Conservation (phyloP, 2,113 vertebrate species). For the Pan troglodytes region NHGRI_mPanTro3-v2.1_pri NC_072412.2:29206501-29207000, state of each 20-base stretch:
- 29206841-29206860: not conserved
- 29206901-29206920: not conserved
- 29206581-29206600: not conserved
- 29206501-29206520: not conserved
- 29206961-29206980: not conserved
- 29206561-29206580: not conserved
- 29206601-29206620: not conserved
- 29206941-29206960: not conserved
- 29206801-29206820: not conserved
- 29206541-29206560: no score
- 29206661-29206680: not conserved
- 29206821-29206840: not conserved
- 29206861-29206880: not conserved
- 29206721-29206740: not conserved
- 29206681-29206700: not conserved
- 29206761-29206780: not conserved
- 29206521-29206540: not conserved
- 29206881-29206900: not conserved
- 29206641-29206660: not conserved
- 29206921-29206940: not conserved
- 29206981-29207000: not conserved
- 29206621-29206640: not conserved
- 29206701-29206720: not conserved
- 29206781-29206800: not conserved
- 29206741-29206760: not conserved